Conservation (phyloP, 2,888 invertebrate genomes). For the Xylocampa areola region DNA sequence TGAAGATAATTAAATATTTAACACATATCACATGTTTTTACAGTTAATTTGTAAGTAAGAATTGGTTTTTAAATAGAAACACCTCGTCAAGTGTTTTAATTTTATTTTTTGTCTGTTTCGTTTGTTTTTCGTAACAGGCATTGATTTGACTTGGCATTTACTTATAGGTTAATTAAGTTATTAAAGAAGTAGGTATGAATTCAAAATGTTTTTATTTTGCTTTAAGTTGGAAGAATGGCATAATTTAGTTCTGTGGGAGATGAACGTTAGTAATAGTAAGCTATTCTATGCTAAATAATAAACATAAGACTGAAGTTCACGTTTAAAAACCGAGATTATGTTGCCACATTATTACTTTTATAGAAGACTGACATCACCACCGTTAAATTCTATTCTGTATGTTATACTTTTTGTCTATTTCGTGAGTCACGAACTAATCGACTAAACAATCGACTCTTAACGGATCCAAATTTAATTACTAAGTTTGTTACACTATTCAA, state of each 20-base stretch:
- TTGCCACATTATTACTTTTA: slow-evolving; percentile 15
- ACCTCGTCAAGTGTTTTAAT: too few relatives aligned
- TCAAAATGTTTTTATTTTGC: too few relatives aligned
- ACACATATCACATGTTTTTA: slow-evolving; percentile 35
- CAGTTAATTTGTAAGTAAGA: slow-evolving; percentile 26
- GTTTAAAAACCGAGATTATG: neutral
- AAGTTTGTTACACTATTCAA: slow-evolving; percentile 44
- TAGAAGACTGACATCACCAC: neutral
- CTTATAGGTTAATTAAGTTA: too few relatives aligned
- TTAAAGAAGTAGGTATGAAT: too few relatives aligned
- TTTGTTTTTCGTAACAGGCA: too few relatives aligned
- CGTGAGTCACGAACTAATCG: slow-evolving; percentile 48
- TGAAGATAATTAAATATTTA: slow-evolving; percentile 50
- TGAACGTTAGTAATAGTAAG: too few relatives aligned
- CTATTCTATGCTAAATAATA: too few relatives aligned
- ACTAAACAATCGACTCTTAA: slow-evolving; percentile 44
- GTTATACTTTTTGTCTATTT: slow-evolving; percentile 33
- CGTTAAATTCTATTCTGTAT: slow-evolving; percentile 16
- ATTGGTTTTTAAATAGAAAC: slow-evolving; percentile 12
- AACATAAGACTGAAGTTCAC: too few relatives aligned
- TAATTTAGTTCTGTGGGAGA: too few relatives aligned
- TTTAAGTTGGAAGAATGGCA: too few relatives aligned
- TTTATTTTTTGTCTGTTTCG: too few relatives aligned
- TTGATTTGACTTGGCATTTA: too few relatives aligned
- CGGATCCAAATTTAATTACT: slow-evolving; percentile 53